Base-by-base conservation (phyloP, 2,797 vertebrate species). In the Potorous gilbertii region DNA sequence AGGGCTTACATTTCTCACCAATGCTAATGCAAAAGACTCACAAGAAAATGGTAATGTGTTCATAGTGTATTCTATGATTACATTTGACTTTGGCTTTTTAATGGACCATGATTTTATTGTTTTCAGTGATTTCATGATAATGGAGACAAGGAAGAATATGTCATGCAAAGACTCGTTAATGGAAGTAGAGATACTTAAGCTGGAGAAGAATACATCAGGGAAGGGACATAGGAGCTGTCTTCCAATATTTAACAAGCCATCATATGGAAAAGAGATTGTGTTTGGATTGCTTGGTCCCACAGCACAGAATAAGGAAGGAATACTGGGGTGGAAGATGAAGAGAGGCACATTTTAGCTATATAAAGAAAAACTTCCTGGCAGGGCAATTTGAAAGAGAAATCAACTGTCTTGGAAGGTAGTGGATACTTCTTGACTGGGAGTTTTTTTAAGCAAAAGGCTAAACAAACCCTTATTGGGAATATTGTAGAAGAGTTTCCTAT, bases 1-100 rank as follows among this genome's bases (percentile, higher is more conserved):
- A 0, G 99, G 99, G 21, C 99, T 99, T 94, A 99, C 99, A 0
- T 99, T 99, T 96, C 96, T 99, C 46, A 99, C 99, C 56, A 99
- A 99, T 0, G 99, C 99, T 50, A 99, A 99, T 0, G 98, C 98
- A 31, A 98, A 98, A 0, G 98, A 98, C 2, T 97, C 97, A 4
- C 93, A 62, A 54, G 97, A 96, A 95, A 55, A 95, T 94, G 99
- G 99, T 99, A 98, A 92, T 4, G 62, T 0, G 3, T 62, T 94
- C 27, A 54, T 0, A 34, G 46, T 46, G 3, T 50, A 46, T 50
- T 46, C 74, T 87, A 87, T 87, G 21, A 50, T 87, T 87, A 46
- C 8, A 46, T 87, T 87, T 27, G 40, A 24, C 46, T 87, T 46
- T 50, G 24, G 46, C 21, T 87, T 50, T 87, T 87, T 87, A 50